Evolutionary conservation across 2,113 vertebrate genomes (phyloP), one percentile per base, ranked within the genome.

Genomic region (Poicephalus gulielmi): DNA sequence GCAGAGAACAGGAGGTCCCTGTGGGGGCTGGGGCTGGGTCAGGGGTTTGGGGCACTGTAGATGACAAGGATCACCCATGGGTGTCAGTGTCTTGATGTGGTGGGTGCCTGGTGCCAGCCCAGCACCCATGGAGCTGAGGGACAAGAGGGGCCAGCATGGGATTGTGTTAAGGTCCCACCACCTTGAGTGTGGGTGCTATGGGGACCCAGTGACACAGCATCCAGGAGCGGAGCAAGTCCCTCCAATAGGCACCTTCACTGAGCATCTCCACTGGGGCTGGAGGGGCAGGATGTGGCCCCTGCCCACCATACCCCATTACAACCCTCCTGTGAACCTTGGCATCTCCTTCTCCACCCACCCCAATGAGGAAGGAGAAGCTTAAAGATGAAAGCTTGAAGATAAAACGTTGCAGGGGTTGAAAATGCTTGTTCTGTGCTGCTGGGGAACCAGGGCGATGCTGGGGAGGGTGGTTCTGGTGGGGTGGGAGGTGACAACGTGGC

Each of bases 121-220:
- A 76, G 91, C 13, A 18, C 20, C 31, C 23, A 3, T 1, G 17
- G 37, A 70, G n/a, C 44, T 5, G 6, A 23, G 20, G 44, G 49
- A 27, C 1, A 1, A 30, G 27, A 49, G 13, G 10, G 30, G 1
- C 19, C 57, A 59, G 39, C 10, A 4, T 0, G 1, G 49, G 30
- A 13, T 7, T 66, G 63, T 16, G 2, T 46, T 53, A 18, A 39
- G 22, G 46, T 79, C 25, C 39, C 63, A 71, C 8, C 25, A 46
- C 55, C 30, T 23, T 1, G 6, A 17, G 14, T 33, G 17, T 1
- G 0, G 24, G 57, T 13, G 30, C 68, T 77, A 41, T 28, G 52
- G 52, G 39, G 39, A 39, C 20, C 33, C 3, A 1, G 35, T 4
- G 2, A 17, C 31, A 52, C 73, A 22, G 43, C 43, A 47, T 1